These are phyloP conservation scores for Hydriomena furcata DNA, from an alignment of 2,888 invertebrate species.

Conservation along the genomic window DNA sequence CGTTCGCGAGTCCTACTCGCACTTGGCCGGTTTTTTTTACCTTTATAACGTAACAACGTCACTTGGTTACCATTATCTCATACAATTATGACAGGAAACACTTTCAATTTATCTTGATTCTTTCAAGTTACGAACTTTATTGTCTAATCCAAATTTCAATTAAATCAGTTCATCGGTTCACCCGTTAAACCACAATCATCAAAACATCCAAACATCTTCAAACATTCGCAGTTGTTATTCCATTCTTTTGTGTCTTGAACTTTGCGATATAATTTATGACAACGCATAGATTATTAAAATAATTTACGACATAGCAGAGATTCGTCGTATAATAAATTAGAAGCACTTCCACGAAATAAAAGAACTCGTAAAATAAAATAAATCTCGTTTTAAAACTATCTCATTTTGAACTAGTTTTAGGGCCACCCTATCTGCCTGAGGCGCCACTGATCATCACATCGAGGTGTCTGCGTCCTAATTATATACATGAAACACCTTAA, in stretches of 20 bases:
- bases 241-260: not conserved
- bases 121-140: too few species aligned
- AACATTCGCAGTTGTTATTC: too few species aligned
- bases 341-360: slow-evolving; percentile 6
- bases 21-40: too few species aligned
- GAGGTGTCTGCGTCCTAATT: slow-evolving; percentile 80
- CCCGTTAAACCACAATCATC: too few species aligned
- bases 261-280: not conserved
- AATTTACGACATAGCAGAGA: not conserved
- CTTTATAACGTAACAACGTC: too few species aligned
- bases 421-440: slow-evolving; percentile 58
- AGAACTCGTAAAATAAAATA: not conserved
- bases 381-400: slow-evolving; percentile 25
- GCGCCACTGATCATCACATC: slow-evolving; percentile 73
- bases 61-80: too few species aligned
- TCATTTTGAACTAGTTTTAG: slow-evolving; percentile 36
- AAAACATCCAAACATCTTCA: too few species aligned
- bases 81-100: too few species aligned
- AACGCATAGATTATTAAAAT: not conserved
- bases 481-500: slow-evolving; percentile 71
- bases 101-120: too few species aligned
- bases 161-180: too few species aligned
- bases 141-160: too few species aligned
- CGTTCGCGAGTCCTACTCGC: too few species aligned
- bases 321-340: not conserved